These are phyloP conservation scores for Tetramorium parvispinum DNA, from an alignment of 1,140 invertebrate species.

Conservation along the genomic window DNA sequence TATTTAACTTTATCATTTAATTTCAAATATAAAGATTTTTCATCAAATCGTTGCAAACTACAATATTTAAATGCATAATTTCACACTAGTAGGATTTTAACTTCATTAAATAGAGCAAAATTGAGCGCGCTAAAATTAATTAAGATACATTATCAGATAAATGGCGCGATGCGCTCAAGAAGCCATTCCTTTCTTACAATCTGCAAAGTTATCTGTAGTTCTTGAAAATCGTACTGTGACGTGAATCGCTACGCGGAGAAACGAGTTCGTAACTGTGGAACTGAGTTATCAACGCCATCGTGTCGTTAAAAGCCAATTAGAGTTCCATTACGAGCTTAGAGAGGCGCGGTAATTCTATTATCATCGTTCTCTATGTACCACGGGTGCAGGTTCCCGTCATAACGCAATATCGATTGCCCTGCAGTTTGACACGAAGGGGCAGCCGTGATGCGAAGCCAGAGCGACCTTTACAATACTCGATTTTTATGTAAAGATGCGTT, in stretches of 20 bases:
- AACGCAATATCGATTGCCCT: constrained; percentile 80
- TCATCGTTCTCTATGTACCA: constrained; percentile 77
- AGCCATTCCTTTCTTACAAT: constrained; percentile 24
- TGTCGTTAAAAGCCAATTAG: constrained; percentile 86
- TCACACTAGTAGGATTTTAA: background rate
- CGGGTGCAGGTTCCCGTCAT: constrained; percentile 71
- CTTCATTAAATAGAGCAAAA: background rate
- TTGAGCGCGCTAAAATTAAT: background rate
- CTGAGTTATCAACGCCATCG: constrained; percentile 83
- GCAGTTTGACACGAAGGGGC: constrained; percentile 14
- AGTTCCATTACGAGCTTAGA: constrained; percentile 85
- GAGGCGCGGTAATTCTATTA: constrained; percentile 81
- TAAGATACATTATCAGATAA: constrained; percentile 1
- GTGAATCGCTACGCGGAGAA: constrained; percentile 49
- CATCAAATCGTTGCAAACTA: background rate
- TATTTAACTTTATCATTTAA: background rate
- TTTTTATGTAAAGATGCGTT: constrained; percentile 41
- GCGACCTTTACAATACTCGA: constrained; percentile 19
- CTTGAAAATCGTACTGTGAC: constrained; percentile 34
- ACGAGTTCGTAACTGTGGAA: constrained; percentile 80
- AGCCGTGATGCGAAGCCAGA: background rate
- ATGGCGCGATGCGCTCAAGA: constrained; percentile 11
- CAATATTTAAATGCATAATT: background rate
- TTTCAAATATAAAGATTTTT: background rate
- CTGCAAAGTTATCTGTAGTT: constrained; percentile 1